Evolutionary conservation across 1,140 invertebrate species (phyloP), one percentile per base, ranked within the genome.

Genomic region (Hylaeus anthracinus): DNA sequence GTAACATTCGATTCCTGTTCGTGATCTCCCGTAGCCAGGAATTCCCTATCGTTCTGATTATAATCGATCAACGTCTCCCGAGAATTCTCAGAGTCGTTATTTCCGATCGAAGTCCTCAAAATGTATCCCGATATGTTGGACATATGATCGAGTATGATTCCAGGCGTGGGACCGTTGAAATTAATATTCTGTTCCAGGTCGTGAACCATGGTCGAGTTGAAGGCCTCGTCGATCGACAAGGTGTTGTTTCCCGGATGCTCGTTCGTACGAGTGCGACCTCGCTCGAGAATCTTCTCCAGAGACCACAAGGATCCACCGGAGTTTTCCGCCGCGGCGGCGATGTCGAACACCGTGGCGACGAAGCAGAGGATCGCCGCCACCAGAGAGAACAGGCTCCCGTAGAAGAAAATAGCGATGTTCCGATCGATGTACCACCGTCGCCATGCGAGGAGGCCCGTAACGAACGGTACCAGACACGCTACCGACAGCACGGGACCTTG

Each of bases 381-480:
- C 26, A 88, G 39, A 0, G 91, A 90, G 61, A 92, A 88, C 1
- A 91, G 51, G 41, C 79, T 87, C 3, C 82, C 88, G 71, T 94
- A 89, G 79, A 96, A 95, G 82, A 96, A 94, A 91, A 94, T 94
- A 0, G 92, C 92, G 76, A 96, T 96, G 85, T 96, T 95, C 51
- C 94, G 92, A 83, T 96, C 95, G 48, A 96, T 94, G 90, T 96
- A 96, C 95, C 95, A 96, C 73, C 93, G 89, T 53, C 94, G 94
- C 84, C 95, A 96, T 6, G 95, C 95, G 56, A 95, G 87, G 3
- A 95, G 90, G 2, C 95, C 95, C 0, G 94, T 92, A 10, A 94
- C 81, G 5, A 94, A 94, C 1, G 95, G 93, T 0, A 93, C 90
- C 64, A 95, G 83, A 37, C 94, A 94, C 43, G 94, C 94, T 10